Conservation (phyloP, 2,888 invertebrate species). For the Agrilus cyanescens region DNA sequence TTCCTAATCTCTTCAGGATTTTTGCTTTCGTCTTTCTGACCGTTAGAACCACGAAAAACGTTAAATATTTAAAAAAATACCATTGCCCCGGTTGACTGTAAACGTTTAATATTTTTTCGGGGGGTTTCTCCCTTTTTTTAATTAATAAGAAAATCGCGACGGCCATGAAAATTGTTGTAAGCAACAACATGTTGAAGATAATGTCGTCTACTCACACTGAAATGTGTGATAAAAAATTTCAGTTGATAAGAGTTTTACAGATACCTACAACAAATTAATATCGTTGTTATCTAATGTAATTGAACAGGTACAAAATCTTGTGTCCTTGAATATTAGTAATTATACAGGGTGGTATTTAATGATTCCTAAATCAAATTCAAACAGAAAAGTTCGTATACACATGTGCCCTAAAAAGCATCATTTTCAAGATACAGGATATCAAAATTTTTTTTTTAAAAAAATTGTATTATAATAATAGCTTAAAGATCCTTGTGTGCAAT, state of each 20-base stretch:
- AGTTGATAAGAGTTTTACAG: background rate
- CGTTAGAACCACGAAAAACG: constrained; percentile 42
- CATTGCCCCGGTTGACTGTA: constrained; percentile 51
- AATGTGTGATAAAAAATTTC: background rate
- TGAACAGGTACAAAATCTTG: too few species aligned
- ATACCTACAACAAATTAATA: background rate
- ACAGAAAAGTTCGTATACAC: too few species aligned
- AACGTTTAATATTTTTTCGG: constrained; percentile 44
- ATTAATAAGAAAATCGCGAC: constrained; percentile 2
- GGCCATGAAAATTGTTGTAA: constrained; percentile 1
- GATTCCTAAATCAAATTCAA: too few species aligned
- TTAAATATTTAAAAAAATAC: constrained; percentile 48
- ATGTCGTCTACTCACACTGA: too few species aligned
- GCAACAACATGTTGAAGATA: background rate
- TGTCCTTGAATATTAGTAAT: too few species aligned
- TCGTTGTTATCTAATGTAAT: too few species aligned
- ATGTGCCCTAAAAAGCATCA: too few species aligned
- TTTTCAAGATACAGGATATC: too few species aligned
- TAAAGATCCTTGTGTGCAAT: too few species aligned
- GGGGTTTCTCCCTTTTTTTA: constrained; percentile 29
- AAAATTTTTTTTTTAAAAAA: too few species aligned
- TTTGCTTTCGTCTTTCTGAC: constrained; percentile 41
- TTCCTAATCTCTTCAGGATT: constrained; percentile 26
- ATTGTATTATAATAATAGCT: too few species aligned
- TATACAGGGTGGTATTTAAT: too few species aligned